Base-by-base conservation (phyloP, 2,888 invertebrate genomes). In the Embidobia sp. region DNA sequence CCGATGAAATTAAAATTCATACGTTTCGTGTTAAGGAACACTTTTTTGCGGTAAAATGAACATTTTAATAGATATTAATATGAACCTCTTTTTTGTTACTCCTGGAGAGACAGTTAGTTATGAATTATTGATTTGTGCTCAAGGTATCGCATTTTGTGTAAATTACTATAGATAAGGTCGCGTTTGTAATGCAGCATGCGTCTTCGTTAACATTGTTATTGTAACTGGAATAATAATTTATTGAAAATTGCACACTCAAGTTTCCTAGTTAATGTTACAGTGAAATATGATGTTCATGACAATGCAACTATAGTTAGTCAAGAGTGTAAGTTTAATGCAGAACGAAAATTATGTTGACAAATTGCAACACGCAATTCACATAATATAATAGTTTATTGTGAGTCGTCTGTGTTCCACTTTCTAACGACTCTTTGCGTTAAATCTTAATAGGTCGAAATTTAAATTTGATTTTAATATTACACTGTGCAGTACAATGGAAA, bases 291-390 rank as follows among this genome's bases (percentile, higher is more conserved):
- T 18, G 40, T 48, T 29, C 48, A 48, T 40, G 57, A 67, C 67
- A 57, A 67, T 57, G 22, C 37, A 37, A 37, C 29, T 55, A 48
- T 27, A 51, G 46, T 67, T 57, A 48, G 48, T 67, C 31, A 49
- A 57, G 57, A 42, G 49, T 49, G 40, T 22, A 53, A 49, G 67
- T 57, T 67, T 67, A 40, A 15, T 22, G 40, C 37, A 67, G 46
- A 57, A 67, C 27, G 48, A 57, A 57, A 67, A 67, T 57, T 48
- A 37, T 67, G 57, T 67, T 67, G 67, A 67, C 48, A 57, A 57
- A 67, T 40, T 57, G 48, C 48, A 57, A 57, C 57, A 8, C 19
- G 31, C 27, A 55, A 48, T 67, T 67, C 67, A 11, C 19, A 22
- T 22, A 5, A 2, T 33, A 57, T 29, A 67, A 67, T 67, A 55